phyloP scores from a whole-genome alignment of 2,113 vertebrate species.

The Archocentrus centrarchus region DNA sequence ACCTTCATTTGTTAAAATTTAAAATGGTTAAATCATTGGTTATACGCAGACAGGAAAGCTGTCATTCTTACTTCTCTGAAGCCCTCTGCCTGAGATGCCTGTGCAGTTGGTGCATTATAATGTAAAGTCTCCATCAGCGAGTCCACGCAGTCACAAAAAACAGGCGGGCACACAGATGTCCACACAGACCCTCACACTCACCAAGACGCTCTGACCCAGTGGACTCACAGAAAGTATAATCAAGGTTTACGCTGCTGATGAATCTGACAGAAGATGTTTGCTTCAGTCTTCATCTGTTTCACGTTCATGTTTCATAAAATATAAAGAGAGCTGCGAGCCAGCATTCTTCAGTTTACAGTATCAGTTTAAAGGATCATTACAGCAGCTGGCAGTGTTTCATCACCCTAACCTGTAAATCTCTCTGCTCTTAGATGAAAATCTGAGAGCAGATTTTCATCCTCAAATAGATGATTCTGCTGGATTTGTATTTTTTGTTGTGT shows the following conservation, averaged over 20 bases:
- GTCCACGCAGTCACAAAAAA: neutral
- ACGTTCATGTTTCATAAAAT: neutral
- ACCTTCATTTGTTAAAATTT: neutral
- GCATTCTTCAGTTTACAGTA: neutral
- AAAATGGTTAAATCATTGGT: neutral
- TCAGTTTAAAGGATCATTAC: too few species aligned
- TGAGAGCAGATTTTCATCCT: too few species aligned
- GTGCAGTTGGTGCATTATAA: neutral
- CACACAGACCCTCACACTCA: neutral
- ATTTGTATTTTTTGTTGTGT: too few species aligned
- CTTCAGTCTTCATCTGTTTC: too few species aligned
- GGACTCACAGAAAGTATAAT: neutral
- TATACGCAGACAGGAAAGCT: neutral
- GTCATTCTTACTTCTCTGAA: neutral
- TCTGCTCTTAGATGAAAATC: too few species aligned
- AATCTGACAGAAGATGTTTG: neutral
- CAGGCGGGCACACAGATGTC: neutral
- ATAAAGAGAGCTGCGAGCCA: neutral
- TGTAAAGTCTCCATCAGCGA: neutral
- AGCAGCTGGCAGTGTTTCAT: too few species aligned
- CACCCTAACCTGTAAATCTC: too few species aligned
- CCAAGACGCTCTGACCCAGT: neutral
- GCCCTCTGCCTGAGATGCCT: neutral
- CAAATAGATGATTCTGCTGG: too few species aligned
- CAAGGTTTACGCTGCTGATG: neutral